Conservation (phyloP, 2,888 invertebrate species). For the Ectropis crepuscularia region DNA sequence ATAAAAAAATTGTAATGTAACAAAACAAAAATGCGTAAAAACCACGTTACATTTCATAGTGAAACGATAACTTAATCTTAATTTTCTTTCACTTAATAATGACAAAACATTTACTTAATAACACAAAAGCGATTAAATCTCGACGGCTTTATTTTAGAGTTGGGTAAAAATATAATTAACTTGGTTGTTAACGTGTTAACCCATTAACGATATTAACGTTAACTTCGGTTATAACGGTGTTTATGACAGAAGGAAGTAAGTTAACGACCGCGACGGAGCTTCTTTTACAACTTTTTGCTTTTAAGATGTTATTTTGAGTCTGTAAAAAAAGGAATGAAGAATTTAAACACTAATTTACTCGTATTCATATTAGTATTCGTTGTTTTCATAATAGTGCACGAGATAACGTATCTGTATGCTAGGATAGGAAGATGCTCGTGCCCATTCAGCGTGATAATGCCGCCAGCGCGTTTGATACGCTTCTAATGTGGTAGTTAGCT, state of each 20-base stretch:
- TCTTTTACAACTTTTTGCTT: constrained; percentile 41
- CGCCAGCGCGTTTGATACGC: too few relatives aligned
- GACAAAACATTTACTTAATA: constrained; percentile 40
- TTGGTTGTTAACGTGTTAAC: constrained; percentile 59
- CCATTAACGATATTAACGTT: constrained; percentile 47
- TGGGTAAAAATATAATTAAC: constrained; percentile 67
- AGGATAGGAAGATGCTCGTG: too few relatives aligned
- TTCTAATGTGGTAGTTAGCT: too few relatives aligned
- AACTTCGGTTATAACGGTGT: constrained; percentile 58
- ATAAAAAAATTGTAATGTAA: too few relatives aligned
- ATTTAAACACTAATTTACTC: background rate
- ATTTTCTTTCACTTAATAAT: constrained; percentile 29
- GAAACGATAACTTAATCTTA: background rate
- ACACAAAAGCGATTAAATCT: constrained; percentile 51
- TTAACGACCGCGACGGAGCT: constrained; percentile 51
- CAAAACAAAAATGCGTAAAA: too few relatives aligned
- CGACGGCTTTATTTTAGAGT: constrained; percentile 54
- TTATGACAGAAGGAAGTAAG: constrained; percentile 67
- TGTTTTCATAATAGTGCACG: background rate
- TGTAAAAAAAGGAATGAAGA: background rate
- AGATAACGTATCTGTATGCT: background rate
- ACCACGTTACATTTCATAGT: background rate
- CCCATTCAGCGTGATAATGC: too few relatives aligned
- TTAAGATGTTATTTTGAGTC: constrained; percentile 36
- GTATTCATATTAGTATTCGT: too few relatives aligned